Conservation (phyloP, 2,888 invertebrate species). For the Eurytoma californica region DNA sequence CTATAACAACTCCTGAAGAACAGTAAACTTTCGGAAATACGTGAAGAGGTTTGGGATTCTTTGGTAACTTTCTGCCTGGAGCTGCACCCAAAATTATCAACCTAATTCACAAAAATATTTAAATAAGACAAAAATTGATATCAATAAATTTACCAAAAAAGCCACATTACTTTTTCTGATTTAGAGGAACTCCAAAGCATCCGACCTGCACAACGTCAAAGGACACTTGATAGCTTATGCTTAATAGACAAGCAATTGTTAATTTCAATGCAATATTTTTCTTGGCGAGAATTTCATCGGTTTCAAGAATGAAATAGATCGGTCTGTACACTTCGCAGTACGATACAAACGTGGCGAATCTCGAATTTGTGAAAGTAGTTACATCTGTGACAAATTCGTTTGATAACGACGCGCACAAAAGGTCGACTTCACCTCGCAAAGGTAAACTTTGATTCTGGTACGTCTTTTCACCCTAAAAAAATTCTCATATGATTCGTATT, state of each 20-base stretch:
- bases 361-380: conserved; percentile 89
- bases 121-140: not conserved
- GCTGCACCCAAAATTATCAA: conserved; percentile 88
- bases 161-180: conserved; percentile 79
- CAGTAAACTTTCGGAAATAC: conserved; percentile 84
- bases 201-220: conserved; percentile 91
- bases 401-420: conserved; percentile 90
- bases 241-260: conserved; percentile 83
- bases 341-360: conserved; percentile 88
- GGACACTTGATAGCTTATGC: conserved; percentile 91
- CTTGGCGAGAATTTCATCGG: conserved; percentile 90
- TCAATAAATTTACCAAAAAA: not conserved
- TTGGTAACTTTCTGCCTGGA: conserved; percentile 84
- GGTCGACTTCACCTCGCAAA: conserved; percentile 86
- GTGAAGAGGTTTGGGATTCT: conserved; percentile 87
- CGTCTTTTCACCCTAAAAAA: conserved; percentile 75
- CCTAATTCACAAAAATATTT: conserved; percentile 64
- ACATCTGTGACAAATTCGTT: conserved; percentile 94
- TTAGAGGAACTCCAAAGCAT: conserved; percentile 89
- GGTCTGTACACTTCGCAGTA: conserved; percentile 91
- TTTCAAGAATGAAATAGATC: conserved; percentile 88
- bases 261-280: conserved; percentile 87
- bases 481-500: not conserved
- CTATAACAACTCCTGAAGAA: conserved; percentile 79
- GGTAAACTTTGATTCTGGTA: conserved; percentile 79